Percentiles rank a stretch among this genome's conserved stretches.
Evolutionary conservation across 2,888 invertebrate species (phyloP).

Genomic region (Synergus laeviventris): DNA sequence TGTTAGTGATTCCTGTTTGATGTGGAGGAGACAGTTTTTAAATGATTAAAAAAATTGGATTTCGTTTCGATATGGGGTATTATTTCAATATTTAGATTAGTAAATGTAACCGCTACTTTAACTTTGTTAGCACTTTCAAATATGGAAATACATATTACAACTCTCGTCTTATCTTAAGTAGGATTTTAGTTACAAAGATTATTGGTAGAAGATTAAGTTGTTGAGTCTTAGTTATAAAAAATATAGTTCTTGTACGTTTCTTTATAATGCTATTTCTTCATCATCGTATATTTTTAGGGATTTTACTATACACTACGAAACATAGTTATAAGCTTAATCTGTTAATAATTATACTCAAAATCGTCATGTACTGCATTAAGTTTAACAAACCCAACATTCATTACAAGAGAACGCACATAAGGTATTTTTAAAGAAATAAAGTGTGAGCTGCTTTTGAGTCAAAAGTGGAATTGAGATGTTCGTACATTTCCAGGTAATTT

Average conservation of each 20-base stretch:
- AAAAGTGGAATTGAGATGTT: conserved; percentile 41
- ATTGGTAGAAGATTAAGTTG: no score
- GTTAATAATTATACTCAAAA: no score
- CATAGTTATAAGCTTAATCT: no score
- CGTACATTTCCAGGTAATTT: conserved; percentile 70
- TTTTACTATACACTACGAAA: no score
- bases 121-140: background rate
- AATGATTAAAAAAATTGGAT: conserved; percentile 6
- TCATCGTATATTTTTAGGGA: no score
- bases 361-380: no score
- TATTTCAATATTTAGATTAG: conserved; percentile 10
- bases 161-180: background rate
- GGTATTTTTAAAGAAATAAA: background rate
- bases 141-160: no score
- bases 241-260: no score
- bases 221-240: no score
- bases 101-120: background rate
- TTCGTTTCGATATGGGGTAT: background rate
- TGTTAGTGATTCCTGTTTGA: background rate
- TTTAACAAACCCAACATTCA: no score
- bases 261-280: no score
- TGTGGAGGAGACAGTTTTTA: conserved; percentile 8
- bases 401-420: no score
- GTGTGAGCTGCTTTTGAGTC: background rate
- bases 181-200: background rate